These are phyloP conservation scores for Pangasius krempfi DNA, from an alignment of 2,797 vertebrate genomes.

Conservation along the genomic window DNA sequence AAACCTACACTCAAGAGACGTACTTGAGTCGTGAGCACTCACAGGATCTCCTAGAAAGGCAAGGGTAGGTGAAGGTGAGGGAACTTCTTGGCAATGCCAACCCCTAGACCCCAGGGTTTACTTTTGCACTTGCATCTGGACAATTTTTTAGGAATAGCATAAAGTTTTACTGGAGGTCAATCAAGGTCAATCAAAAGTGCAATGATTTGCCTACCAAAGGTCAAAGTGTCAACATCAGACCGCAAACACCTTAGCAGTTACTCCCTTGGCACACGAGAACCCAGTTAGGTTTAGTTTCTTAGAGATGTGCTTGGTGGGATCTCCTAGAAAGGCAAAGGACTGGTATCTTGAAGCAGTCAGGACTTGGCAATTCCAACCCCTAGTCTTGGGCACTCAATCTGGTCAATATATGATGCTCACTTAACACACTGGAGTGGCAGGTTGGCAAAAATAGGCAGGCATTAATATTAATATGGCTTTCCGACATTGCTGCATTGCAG, in stretches of 20 bases:
- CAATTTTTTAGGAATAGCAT: background rate
- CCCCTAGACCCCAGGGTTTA: background rate
- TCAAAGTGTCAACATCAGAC: background rate
- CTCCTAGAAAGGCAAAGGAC: background rate
- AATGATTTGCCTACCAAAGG: background rate
- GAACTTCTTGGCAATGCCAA: background rate
- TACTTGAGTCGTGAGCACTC: background rate
- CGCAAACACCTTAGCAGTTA: background rate
- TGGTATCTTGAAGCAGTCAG: background rate
- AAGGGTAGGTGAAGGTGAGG: background rate
- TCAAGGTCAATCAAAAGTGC: background rate
- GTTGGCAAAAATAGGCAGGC: constrained; percentile 66
- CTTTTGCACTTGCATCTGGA: background rate
- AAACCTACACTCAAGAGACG: background rate
- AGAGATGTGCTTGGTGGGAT: background rate
- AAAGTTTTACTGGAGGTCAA: background rate
- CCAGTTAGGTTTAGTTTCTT: background rate
- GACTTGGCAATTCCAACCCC: background rate
- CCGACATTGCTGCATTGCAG: constrained; percentile 78
- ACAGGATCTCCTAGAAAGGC: background rate
- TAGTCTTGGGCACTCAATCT: constrained; percentile 35
- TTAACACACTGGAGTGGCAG: constrained; percentile 66
- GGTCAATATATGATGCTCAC: constrained; percentile 53
- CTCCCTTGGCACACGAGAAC: background rate
- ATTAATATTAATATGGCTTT: constrained; percentile 78